phyloP scores from a whole-genome alignment of 2,113 vertebrate species.

The Paedocypris sp. region DNA sequence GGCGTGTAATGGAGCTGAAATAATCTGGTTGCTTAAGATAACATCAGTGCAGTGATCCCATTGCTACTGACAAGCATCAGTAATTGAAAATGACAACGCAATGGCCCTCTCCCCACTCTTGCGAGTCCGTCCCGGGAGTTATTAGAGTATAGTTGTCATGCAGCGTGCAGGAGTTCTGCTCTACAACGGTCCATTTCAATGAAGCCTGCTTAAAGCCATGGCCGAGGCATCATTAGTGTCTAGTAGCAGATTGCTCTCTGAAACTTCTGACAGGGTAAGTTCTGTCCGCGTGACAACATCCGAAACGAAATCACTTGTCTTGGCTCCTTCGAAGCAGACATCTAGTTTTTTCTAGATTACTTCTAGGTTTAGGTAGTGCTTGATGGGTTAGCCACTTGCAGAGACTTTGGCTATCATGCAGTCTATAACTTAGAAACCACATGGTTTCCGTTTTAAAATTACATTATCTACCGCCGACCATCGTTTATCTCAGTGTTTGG shows the following conservation, averaged over 20 bases:
- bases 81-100: conserved; percentile 38
- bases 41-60: conserved; percentile 33
- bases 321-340: conserved; percentile 10
- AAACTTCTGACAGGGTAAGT: not conserved
- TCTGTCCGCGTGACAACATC: conserved; percentile 13
- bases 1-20: conserved; percentile 26
- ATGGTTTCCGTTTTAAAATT: too few relatives aligned
- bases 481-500: too few relatives aligned
- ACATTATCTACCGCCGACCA: too few relatives aligned
- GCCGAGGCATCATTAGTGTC: conserved; percentile 30
- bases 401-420: not conserved
- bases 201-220: conserved; percentile 31
- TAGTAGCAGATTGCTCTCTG: conserved; percentile 11
- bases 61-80: conserved; percentile 29
- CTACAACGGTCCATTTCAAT: not conserved
- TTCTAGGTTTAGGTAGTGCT: not conserved
- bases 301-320: conserved; percentile 2
- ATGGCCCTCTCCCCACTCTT: conserved; percentile 10
- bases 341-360: conserved; percentile 17
- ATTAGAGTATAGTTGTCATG: conserved; percentile 13
- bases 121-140: not conserved
- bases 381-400: not conserved
- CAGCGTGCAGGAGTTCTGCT: not conserved
- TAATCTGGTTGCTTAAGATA: conserved; percentile 23
- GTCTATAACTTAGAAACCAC: too few relatives aligned